A percentile compares a stretch with the other conserved stretches of the same genome.
Evolutionary conservation across 2,797 vertebrate genomes (phyloP).

Genomic region (Eulemur rubriventer): DNA sequence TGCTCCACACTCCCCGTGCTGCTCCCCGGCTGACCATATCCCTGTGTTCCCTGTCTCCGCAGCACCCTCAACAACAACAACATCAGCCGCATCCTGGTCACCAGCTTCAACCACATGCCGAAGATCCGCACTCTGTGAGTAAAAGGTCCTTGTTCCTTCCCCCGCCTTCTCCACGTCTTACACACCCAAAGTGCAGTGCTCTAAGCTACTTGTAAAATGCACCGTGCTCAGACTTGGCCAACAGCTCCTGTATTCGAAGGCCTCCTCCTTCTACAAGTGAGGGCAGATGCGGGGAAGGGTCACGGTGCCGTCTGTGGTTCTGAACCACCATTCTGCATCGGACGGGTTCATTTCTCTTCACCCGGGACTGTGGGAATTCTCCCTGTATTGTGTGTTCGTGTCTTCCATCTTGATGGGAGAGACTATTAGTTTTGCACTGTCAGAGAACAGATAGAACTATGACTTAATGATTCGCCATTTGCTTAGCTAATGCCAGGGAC

Average conservation of each 20-base stretch:
- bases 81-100: slow-evolving; percentile 97
- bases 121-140: slow-evolving; percentile 99
- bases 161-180: rapidly evolving
- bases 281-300: rapidly evolving
- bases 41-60: slow-evolving; percentile 71
- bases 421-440: not conserved
- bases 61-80: slow-evolving; percentile 99
- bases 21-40: not conserved
- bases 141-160: slow-evolving; percentile 28
- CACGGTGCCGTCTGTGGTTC: not conserved
- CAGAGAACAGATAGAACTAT: not conserved
- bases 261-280: not conserved
- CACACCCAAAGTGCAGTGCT: rapidly evolving
- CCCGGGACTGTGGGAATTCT: too few relatives aligned
- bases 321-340: rapidly evolving
- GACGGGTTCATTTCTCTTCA: not conserved
- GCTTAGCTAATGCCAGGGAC: not conserved
- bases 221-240: rapidly evolving
- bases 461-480: not conserved
- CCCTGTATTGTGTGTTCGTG: not conserved
- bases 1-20: not conserved
- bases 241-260: not conserved
- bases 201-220: not conserved
- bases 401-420: not conserved
- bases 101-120: slow-evolving; percentile 99